Conservation (phyloP, 2,113 vertebrate genomes). For the Siphamia tubifer region DNA sequence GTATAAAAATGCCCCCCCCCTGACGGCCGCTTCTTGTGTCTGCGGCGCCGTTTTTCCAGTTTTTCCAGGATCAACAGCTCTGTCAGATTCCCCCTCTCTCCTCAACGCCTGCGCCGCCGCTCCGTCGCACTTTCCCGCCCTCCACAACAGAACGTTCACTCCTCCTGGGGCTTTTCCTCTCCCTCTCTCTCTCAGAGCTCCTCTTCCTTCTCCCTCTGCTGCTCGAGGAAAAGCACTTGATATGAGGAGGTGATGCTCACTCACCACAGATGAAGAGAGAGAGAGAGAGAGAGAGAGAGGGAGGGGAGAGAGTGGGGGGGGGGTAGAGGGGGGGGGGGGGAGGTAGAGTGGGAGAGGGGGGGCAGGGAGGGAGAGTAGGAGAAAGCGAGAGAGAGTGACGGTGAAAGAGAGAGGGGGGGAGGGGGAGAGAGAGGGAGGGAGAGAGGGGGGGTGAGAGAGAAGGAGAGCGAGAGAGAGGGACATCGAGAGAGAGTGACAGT, state of each 20-base stretch:
- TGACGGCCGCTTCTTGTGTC: constrained; percentile 4
- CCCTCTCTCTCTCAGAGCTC: constrained; percentile 32
- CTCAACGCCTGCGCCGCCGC: too few relatives aligned
- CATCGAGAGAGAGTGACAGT: too few relatives aligned
- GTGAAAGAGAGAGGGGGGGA: too few relatives aligned
- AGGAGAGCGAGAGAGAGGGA: too few relatives aligned
- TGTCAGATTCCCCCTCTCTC: constrained; percentile 32
- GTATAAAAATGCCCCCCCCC: constrained; percentile 60
- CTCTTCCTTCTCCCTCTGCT: constrained; percentile 51
- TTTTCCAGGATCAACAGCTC: constrained; percentile 48
- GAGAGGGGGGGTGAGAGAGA: too few relatives aligned
- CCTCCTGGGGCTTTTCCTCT: constrained; percentile 26
- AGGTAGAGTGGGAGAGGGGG: too few relatives aligned
- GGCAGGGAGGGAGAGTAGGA: too few relatives aligned
- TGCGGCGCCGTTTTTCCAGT: constrained; percentile 33
- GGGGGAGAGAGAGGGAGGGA: too few relatives aligned
- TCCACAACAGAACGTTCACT: constrained; percentile 14
- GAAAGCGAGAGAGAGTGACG: too few relatives aligned
- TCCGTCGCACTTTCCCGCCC: too few relatives aligned
- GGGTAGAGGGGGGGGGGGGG: constrained; percentile 11
- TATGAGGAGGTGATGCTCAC: constrained; percentile 70
- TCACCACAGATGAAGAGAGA: constrained; percentile 75
- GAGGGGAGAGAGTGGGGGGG: constrained; percentile 48
- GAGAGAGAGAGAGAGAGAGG: constrained; percentile 57
- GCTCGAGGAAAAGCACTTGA: constrained; percentile 74